Percentiles rank a stretch among this genome's conserved stretches.
Evolutionary conservation across 2,113 vertebrate genomes (phyloP).

Genomic region (Atrichornis clamosus): DNA sequence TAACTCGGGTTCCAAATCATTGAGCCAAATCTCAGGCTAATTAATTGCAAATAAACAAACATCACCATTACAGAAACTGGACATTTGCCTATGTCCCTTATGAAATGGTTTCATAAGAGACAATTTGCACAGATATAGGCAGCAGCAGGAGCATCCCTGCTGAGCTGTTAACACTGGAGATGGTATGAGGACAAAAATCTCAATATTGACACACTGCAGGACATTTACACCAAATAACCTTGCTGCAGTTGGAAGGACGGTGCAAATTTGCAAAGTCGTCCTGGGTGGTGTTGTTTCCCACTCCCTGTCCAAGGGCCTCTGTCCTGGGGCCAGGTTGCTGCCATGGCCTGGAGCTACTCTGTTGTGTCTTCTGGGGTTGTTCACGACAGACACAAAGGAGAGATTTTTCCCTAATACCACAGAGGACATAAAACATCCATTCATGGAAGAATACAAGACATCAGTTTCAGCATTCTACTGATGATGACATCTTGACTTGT

Average conservation of each 20-base stretch:
- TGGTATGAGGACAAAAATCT: not conserved
- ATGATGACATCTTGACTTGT: not conserved
- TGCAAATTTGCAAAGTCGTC: not conserved
- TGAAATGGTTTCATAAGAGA: not conserved
- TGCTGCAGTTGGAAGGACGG: not conserved
- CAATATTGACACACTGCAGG: not conserved
- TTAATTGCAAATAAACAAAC: constrained; percentile 36
- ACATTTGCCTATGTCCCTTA: not conserved
- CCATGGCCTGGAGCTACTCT: not conserved
- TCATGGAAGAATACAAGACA: not conserved
- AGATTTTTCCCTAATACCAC: not conserved
- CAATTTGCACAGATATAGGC: not conserved
- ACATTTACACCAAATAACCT: not conserved
- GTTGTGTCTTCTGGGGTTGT: not conserved
- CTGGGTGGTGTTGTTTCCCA: not conserved
- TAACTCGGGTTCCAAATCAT: not conserved
- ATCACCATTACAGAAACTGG: not conserved
- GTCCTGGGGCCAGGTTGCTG: not conserved
- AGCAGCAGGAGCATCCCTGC: not conserved
- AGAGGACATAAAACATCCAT: not conserved
- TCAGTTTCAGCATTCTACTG: not conserved
- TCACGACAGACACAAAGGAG: not conserved
- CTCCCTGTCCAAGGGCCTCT: rapidly evolving
- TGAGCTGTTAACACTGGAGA: constrained; percentile 6
- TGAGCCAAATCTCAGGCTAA: not conserved